Evolutionary conservation across 2,797 vertebrate genomes (phyloP).

Genomic region (Tamandua tetradactyla): DNA sequence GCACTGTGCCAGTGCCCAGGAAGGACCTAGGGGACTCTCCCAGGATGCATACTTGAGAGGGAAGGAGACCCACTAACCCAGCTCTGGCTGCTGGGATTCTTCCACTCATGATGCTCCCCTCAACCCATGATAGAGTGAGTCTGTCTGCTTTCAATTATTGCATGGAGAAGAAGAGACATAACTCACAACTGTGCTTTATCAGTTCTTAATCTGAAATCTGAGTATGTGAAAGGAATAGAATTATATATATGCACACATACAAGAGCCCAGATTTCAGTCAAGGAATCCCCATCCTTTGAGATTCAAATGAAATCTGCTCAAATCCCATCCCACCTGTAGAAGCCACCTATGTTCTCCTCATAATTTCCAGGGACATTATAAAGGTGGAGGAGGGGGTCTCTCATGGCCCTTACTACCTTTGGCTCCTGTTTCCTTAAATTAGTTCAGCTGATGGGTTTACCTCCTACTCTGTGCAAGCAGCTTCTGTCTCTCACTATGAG

Average conservation of each 20-base stretch:
- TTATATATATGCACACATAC: rapidly evolving
- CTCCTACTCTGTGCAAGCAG: not conserved
- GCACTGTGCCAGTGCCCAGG: no score
- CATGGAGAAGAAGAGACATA: not conserved
- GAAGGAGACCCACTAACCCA: rapidly evolving
- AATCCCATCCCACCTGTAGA: not conserved
- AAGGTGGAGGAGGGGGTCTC: rapidly evolving
- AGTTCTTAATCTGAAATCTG: not conserved
- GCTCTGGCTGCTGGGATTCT: not conserved
- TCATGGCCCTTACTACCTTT: not conserved
- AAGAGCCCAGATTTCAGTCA: not conserved
- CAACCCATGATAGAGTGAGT: not conserved
- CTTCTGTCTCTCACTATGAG: rapidly evolving
- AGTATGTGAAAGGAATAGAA: not conserved
- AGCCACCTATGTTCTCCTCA: not conserved
- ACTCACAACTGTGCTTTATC: not conserved
- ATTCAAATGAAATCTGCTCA: not conserved
- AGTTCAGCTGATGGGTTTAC: not conserved
- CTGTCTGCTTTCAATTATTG: not conserved
- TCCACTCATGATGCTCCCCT: not conserved
- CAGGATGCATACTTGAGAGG: not conserved
- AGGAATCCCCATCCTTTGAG: no score
- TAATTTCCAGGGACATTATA: not conserved
- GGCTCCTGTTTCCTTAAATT: not conserved
- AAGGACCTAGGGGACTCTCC: not conserved